Base-by-base conservation (phyloP, 2,888 invertebrate genomes). In the Herminia tarsipennalis region DNA sequence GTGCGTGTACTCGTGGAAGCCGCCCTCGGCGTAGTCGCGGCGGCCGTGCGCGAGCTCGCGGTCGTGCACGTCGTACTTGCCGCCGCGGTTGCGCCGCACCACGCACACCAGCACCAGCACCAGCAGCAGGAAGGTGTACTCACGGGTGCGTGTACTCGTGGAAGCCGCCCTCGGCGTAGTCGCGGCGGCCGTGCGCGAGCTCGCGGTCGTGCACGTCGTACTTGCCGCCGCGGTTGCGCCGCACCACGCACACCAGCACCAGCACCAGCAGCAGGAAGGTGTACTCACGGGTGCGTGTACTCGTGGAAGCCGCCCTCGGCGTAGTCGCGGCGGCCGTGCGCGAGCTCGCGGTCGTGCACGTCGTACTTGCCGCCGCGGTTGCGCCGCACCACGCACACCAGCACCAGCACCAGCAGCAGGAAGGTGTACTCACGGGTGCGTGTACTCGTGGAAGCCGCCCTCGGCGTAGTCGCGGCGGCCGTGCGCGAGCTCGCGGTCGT, bases 171-270 rank as follows among this genome's bases (percentile, higher is more conserved):
- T 97, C 97, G 22, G 95, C 95, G 85, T 96, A 96, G 89, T 98
- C 98, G 38, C 97, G 95, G 58, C 98, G 93, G 46, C 99, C 99
- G 83, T 98, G 97, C 52, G 98, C 96, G 73, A 98, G 94, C 92
- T 99, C 99, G 70, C 98, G 94, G 92, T 99, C 99, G 85, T 99
- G 98, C 40, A 99, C 99, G 81, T 97, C 96, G 88, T 99, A 99
- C 91, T 99, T 99, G 63, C 99, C 99, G 69, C 99, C 99, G 43
- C 99, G 94, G 92, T 99, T 99, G 70, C 99, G 94, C 66, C 98
- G 97, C 74, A 98, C 95, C 58, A 98, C 96, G 88, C 99, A 99
- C 60, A 99, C 97, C 66, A 99, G 95, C 78, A 99, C 96, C 68
- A 99, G 94, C 73, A 99, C 94, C 52, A 99, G 93, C 56, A 99